phyloP scores from a whole-genome alignment of 2,797 vertebrate species.

The Mionectes olivaceus region DNA sequence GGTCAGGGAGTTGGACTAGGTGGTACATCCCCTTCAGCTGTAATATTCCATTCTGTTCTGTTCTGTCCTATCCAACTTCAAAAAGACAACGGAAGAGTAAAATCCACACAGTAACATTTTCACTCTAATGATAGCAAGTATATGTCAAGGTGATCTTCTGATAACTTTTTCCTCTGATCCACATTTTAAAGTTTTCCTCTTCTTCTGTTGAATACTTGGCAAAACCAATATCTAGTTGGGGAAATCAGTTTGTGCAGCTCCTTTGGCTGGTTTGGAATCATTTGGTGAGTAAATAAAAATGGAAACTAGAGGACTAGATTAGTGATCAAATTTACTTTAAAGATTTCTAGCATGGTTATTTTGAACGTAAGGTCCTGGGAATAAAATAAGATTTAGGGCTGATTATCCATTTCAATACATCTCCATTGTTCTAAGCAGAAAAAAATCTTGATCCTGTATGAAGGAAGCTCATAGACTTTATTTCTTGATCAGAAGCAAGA shows the following conservation, averaged over 20 bases:
- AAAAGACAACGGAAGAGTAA: background rate
- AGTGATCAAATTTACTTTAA: background rate
- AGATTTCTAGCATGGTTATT: background rate
- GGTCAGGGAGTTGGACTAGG: background rate
- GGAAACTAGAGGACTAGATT: background rate
- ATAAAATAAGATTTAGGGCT: background rate
- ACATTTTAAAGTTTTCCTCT: background rate
- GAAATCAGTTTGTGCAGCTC: background rate
- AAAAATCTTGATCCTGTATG: background rate
- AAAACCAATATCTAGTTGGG: background rate
- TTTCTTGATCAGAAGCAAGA: background rate
- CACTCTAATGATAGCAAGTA: background rate
- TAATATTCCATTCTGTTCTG: background rate
- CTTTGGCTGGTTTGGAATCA: background rate
- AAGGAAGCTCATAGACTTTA: background rate
- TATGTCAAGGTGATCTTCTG: background rate
- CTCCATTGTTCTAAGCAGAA: background rate
- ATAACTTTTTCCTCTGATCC: background rate
- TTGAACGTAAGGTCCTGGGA: background rate
- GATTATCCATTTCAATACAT: background rate
- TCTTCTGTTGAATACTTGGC: background rate
- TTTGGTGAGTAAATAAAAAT: background rate
- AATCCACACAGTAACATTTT: background rate
- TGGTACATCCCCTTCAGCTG: background rate
- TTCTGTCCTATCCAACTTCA: background rate